These are phyloP conservation scores for Acanthochromis polyacanthus DNA, from an alignment of 2,113 vertebrate genomes.

Conservation along the genomic window DNA sequence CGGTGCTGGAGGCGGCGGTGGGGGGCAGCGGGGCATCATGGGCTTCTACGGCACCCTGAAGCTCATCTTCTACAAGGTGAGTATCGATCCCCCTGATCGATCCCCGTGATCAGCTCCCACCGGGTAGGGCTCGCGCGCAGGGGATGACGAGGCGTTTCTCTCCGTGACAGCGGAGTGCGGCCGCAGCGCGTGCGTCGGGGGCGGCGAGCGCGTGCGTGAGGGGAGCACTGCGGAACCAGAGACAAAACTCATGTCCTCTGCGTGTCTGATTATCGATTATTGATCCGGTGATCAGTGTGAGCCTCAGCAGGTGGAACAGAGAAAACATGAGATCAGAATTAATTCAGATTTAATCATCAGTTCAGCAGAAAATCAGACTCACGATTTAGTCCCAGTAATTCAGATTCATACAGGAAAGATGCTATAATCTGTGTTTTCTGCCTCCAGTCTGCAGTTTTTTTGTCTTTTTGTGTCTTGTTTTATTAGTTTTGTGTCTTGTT, in stretches of 20 bases:
- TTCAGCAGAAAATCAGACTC: no score
- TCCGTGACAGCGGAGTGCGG: conserved; percentile 45
- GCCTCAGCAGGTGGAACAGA: no score
- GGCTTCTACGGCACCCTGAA: conserved; percentile 98
- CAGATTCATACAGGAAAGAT: no score
- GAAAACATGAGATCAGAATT: no score
- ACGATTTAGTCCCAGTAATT: no score
- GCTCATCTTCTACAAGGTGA: conserved; percentile 99
- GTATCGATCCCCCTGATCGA: conserved; percentile 69
- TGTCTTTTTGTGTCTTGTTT: no score
- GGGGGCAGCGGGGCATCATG: conserved; percentile 84
- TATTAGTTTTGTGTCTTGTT: no score
- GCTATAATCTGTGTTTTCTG: no score
- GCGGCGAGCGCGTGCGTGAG: conserved; percentile 4
- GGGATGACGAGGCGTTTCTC: conserved; percentile 78
- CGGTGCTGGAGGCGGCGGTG: neutral
- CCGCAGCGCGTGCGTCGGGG: conserved; percentile 28
- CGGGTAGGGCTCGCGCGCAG: neutral
- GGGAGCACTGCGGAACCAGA: conserved; percentile 67
- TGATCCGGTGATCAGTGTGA: neutral
- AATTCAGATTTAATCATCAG: no score
- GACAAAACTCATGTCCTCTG: neutral
- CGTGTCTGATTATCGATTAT: conserved; percentile 22
- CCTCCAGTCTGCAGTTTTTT: no score
- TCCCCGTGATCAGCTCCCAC: neutral